Evolutionary conservation across 2,888 invertebrate genomes (phyloP), one percentile per base, ranked within the genome.

Genomic region (Pachycephus smyrnensis): DNA sequence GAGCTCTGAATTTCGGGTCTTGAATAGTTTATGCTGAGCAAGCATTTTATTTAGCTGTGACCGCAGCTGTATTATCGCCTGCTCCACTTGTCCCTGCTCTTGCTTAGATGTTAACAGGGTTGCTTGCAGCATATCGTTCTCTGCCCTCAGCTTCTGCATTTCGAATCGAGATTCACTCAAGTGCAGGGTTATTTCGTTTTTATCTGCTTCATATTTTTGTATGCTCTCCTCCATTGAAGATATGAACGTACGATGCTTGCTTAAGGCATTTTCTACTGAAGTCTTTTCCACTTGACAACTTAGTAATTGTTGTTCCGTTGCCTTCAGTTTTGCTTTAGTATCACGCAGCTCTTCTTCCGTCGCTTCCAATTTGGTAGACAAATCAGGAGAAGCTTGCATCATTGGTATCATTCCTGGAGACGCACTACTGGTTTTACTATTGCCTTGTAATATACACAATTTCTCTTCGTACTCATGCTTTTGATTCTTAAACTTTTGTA

Each of bases 31-130:
- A 37, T 89, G 84, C 40, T 88, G 89, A 0, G 86, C 82, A 55
- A 89, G 87, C 88, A 89, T 88, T 78, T 89, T 89, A 0, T 83
- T 82, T 6, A 89, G 80, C 71, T 89, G 89, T 32, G 81, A 77
- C 4, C 82, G 84, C 12, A 89, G 75, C 69, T 87, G 84, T 3
- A 84, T 82, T 30, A 89, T 89, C 6, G 87, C 89, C 75, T 85
- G 84, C 80, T 89, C 88, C 23, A 89, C 88, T 79, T 89, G 88
- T 23, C 83, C 84, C 33, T 85, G 87, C 40, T 89, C 88, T 68
- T 83, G 86, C 73, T 83, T 86, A 3, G 87, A 84, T 30, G 81
- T 80, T 11, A 88, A 76, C 15, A 89, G 77, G 32, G 84, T 79
- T 11, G 82, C 76, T 69, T 88, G 85, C 75, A 88, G 73, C 15